Evolutionary conservation across 2,113 vertebrate genomes (phyloP).

Genomic region (Podilymbus podiceps): DNA sequence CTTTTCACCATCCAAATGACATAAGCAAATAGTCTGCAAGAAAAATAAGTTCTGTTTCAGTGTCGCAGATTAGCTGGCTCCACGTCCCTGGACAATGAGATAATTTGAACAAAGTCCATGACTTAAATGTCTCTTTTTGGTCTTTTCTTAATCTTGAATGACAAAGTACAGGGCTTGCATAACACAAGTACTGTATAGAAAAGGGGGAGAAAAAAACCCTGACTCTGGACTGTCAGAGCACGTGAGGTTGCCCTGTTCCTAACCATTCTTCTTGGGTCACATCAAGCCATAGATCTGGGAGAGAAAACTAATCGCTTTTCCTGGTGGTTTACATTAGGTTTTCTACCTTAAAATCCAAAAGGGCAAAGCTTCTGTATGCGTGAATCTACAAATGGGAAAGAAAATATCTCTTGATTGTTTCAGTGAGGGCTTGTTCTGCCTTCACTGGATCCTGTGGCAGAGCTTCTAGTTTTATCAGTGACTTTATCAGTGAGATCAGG

Average conservation of each 20-base stretch:
- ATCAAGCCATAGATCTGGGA: neutral
- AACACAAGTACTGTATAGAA: neutral
- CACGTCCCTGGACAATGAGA: neutral
- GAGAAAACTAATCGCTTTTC: neutral
- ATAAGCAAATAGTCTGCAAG: slow-evolving; percentile 10
- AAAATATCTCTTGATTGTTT: neutral
- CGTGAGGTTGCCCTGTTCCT: neutral
- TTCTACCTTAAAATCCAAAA: neutral
- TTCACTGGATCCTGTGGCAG: neutral
- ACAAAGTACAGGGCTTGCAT: neutral
- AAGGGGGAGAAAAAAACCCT: neutral
- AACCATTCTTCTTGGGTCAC: neutral
- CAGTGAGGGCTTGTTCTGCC: neutral
- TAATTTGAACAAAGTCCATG: slow-evolving; percentile 42
- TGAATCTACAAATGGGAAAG: neutral
- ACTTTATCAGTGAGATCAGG: neutral
- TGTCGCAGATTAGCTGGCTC: slow-evolving; percentile 48
- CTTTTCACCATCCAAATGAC: neutral
- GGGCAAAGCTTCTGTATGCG: neutral
- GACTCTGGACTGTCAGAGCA: neutral
- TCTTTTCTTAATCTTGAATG: neutral
- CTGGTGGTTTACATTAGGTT: neutral
- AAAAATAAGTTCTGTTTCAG: neutral
- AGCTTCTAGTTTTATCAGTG: neutral
- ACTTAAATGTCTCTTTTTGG: slow-evolving; percentile 4